Base-by-base conservation (phyloP, 2,113 vertebrate genomes). In the Pandion haliaetus region DNA sequence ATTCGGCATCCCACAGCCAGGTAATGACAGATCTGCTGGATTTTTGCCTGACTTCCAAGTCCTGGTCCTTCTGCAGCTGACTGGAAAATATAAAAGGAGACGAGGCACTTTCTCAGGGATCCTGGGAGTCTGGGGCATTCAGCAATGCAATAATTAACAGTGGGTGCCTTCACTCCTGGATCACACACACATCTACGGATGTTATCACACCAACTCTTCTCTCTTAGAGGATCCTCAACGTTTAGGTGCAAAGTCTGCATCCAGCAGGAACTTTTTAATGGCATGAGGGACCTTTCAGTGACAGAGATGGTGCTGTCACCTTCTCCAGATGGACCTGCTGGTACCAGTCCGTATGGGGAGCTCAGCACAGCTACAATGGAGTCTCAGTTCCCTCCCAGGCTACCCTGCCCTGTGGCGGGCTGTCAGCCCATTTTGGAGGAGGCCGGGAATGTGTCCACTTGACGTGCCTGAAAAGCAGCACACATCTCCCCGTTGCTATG, bases 401-500 rank as follows among this genome's bases (percentile, higher is more conserved):
- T 77, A 10, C 52, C 61, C 17, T 3, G 78, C 28, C 50, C 63
- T 7, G 8, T 0, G 1, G 14, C 9, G 72, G 38, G 82, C 82
- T 45, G 15, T 14, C 57, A 72, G 50, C 69, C 77, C 12, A 0
- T 47, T 45, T 63, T 6, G 34, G 69, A 71, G 66, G 70, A 73
- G 71, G 45, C 79, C 7, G 3, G 84, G 92, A 69, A 93, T 0
- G 1, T 40, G 92, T 78, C 92, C 90, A 83, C 92, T 96, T 38
- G 72, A 54, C 0, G 62, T 31, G 92, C 88, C 80, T 79, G 91
- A 57, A 82, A 82, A 95, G 80, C 86, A 69, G 83, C 80, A 5
- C 77, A 38, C 76, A 7, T 88, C 88, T 93, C 78, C 81, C 80
- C 34, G 86, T 95, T 76, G 61, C 96, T 9, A 96, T 67, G 94